A percentile compares a stretch with the other conserved stretches of the same genome.
Conservation (phyloP, 1,140 invertebrate species). For the Phenacoccus solenopsis region DNA sequence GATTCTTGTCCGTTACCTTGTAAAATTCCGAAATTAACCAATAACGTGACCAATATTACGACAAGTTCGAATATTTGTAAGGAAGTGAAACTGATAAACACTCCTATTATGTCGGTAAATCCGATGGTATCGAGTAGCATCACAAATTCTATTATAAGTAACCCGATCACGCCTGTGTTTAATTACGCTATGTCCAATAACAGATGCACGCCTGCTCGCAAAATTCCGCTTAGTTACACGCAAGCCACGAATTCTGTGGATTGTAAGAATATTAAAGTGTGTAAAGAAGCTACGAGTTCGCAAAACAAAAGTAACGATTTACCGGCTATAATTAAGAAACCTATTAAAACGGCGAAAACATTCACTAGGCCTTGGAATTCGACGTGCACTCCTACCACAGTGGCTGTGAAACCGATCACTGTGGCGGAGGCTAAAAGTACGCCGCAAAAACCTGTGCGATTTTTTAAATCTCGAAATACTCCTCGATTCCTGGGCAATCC, state of each 20-base stretch:
- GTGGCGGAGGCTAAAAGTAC: constrained; percentile 41
- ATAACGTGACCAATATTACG: not conserved
- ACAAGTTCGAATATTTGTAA: not conserved
- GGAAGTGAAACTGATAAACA: not conserved
- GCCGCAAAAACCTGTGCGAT: constrained; percentile 39
- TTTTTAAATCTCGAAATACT: constrained; percentile 45
- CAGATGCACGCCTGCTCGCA: not conserved
- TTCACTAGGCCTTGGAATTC: constrained; percentile 47
- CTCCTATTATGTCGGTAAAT: not conserved
- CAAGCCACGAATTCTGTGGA: no score
- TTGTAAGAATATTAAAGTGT: no score
- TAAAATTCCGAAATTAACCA: not conserved
- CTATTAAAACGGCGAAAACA: constrained; percentile 31
- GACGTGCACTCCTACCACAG: constrained; percentile 39
- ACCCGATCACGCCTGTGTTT: not conserved
- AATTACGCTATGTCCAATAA: not conserved
- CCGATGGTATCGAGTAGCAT: not conserved
- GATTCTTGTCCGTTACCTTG: not conserved
- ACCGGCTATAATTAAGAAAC: not conserved
- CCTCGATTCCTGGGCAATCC: constrained; percentile 46
- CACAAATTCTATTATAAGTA: not conserved
- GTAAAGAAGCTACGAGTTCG: no score
- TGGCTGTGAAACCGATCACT: constrained; percentile 34
- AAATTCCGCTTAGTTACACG: not conserved
- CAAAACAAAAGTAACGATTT: no score